Base-by-base conservation (phyloP, 2,888 invertebrate species). In the Strigamia transsilvanica region DNA sequence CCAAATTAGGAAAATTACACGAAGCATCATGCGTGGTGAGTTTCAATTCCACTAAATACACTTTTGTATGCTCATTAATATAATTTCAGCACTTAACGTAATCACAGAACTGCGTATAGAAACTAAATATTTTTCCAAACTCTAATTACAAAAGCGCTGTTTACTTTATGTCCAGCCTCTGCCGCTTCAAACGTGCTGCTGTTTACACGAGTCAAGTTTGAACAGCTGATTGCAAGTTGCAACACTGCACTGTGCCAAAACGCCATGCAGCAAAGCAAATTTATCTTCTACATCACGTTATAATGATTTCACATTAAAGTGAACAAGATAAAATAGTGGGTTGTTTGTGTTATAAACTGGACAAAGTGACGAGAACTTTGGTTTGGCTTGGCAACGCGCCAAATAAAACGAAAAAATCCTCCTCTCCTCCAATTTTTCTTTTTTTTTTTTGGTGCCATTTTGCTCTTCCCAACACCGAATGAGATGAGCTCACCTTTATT, bases 21-120 rank as follows among this genome's bases (percentile, higher is more conserved):
- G 99, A 99, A 89, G 96, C 98, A 32, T 94, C 97, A 83, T 98
- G 98, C 89, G 94, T 95, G 94, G 98, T 98, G 90, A 93, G 94
- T 87, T 80, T 80, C 21, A n/a, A 4, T 66, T 23, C 21, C 23
- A 21, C 23, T 27, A 27, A 12, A 73, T 32, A 27, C 12, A 13
- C 73, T 15, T 27, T 32, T 13, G 73, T 9, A 27, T 73, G 32
- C 10, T n/a, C 21, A 9, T 56, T 18, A 18, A 56, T 18, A 18
- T 56, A 56, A 18, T 56, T 56, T 56, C 56, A 18, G 56, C 56
- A 56, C 56, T 56, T 56, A 18, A 56, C 18, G n/a, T 56, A 56
- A 56, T 56, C 56, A 18, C 56, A 56, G 56, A 56, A 9, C 46
- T 46, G 46, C 46, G n/a, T 13, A n/a, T n/a, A 46, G 7, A 10